phyloP scores from a whole-genome alignment of 2,888 invertebrate genomes.

The Aspidiotus rigidus region DNA sequence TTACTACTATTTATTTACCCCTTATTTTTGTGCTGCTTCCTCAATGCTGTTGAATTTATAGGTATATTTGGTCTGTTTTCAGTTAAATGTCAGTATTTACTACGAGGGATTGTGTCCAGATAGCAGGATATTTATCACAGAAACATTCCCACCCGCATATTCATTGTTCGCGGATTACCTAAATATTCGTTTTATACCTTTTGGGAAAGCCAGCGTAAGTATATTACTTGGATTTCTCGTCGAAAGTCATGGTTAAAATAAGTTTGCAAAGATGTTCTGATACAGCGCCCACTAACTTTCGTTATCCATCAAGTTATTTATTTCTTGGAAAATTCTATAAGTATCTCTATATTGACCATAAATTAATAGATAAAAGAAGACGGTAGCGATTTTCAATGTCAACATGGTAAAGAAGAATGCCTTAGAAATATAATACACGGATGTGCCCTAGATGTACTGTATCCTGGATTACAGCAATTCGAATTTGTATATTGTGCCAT shows the following conservation, averaged over 20 bases:
- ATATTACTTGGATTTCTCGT: neutral
- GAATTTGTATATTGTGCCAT: conserved; percentile 34
- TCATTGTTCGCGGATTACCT: conserved; percentile 23
- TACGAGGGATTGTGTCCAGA: conserved; percentile 35
- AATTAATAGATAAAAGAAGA: conserved; percentile 3
- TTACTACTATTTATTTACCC: too few species aligned
- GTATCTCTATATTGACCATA: neutral
- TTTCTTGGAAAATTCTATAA: neutral
- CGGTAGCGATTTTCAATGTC: conserved; percentile 31
- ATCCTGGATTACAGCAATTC: conserved; percentile 23
- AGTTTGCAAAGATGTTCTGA: too few species aligned
- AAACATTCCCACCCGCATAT: conserved; percentile 31
- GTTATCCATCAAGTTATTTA: neutral
- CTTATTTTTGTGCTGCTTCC: too few species aligned
- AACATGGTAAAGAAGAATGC: conserved; percentile 35
- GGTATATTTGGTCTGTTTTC: neutral
- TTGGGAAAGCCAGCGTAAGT: conserved; percentile 36
- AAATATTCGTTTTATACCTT: conserved; percentile 35
- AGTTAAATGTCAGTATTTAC: conserved; percentile 35
- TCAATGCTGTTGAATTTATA: too few species aligned
- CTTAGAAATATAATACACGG: conserved; percentile 36
- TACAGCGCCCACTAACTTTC: too few species aligned
- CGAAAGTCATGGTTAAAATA: too few species aligned
- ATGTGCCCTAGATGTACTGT: conserved; percentile 26
- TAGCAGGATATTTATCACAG: conserved; percentile 33